These are phyloP conservation scores for Tetranychus piercei DNA, from an alignment of 2,888 invertebrate genomes.

Conservation along the genomic window DNA sequence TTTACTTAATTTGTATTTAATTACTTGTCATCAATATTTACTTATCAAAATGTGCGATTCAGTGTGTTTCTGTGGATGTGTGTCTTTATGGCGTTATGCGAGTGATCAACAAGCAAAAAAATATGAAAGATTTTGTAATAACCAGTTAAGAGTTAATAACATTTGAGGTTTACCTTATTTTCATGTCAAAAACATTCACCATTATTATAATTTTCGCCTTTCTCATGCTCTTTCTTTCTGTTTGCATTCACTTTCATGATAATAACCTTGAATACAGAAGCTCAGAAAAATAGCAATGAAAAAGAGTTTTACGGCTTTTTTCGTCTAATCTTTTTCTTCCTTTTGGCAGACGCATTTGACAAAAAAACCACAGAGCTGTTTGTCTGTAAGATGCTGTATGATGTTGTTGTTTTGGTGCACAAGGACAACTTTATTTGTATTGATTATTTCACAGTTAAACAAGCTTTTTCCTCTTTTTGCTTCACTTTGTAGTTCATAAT, in stretches of 20 bases:
- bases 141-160: slow-evolving; percentile 1
- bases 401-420: neutral
- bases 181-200: neutral
- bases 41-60: neutral
- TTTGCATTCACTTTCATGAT: neutral
- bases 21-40: neutral
- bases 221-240: neutral
- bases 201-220: neutral
- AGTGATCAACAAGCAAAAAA: neutral
- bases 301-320: neutral
- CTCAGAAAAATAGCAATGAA: neutral
- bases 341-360: neutral
- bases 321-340: neutral
- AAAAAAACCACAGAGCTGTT: neutral
- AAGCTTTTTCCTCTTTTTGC: neutral
- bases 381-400: neutral
- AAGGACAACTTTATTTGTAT: neutral
- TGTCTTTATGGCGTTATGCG: neutral
- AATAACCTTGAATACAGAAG: neutral
- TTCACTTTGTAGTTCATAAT: neutral
- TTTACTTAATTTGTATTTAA: neutral
- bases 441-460: neutral
- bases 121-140: neutral
- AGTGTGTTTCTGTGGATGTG: neutral
- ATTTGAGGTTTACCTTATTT: neutral